phyloP scores from a whole-genome alignment of 1,140 invertebrate species.

The Antheraea mylitta region DNA sequence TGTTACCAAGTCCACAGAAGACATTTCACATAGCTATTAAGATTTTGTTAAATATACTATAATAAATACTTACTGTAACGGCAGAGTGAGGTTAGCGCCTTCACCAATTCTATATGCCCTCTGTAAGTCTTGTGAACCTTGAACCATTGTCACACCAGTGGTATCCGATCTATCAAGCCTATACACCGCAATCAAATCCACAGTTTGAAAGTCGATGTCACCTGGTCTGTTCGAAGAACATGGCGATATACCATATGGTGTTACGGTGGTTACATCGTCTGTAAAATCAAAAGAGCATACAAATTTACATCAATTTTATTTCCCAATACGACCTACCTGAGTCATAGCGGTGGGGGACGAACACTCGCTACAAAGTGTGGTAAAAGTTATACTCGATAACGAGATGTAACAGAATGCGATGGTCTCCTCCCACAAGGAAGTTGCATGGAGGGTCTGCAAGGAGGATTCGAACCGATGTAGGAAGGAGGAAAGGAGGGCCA shows the following conservation, averaged over 20 bases:
- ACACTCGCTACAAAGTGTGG: too few species aligned
- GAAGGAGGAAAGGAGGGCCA: too few species aligned
- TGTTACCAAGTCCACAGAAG: too few species aligned
- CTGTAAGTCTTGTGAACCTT: constrained; percentile 87
- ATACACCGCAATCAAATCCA: constrained; percentile 89
- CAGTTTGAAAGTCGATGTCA: constrained; percentile 87
- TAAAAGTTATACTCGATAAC: too few species aligned
- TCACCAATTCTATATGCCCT: constrained; percentile 87
- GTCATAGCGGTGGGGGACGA: too few species aligned
- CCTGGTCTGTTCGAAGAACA: constrained; percentile 84
- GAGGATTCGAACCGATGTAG: too few species aligned
- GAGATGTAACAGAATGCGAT: too few species aligned
- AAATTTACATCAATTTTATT: too few species aligned
- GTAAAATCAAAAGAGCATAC: constrained; percentile 9
- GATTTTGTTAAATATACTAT: not conserved
- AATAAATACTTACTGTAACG: constrained; percentile 81
- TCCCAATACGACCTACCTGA: too few species aligned
- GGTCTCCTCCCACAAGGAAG: too few species aligned
- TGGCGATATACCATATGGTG: constrained; percentile 53
- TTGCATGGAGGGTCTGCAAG: too few species aligned
- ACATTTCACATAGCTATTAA: too few species aligned
- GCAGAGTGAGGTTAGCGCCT: constrained; percentile 84
- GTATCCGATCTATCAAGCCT: constrained; percentile 82
- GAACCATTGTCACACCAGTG: constrained; percentile 83
- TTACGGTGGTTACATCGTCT: constrained; percentile 42